phyloP scores from a whole-genome alignment of 2,888 invertebrate genomes.

The Stenoptilia bipunctidactyla region DNA sequence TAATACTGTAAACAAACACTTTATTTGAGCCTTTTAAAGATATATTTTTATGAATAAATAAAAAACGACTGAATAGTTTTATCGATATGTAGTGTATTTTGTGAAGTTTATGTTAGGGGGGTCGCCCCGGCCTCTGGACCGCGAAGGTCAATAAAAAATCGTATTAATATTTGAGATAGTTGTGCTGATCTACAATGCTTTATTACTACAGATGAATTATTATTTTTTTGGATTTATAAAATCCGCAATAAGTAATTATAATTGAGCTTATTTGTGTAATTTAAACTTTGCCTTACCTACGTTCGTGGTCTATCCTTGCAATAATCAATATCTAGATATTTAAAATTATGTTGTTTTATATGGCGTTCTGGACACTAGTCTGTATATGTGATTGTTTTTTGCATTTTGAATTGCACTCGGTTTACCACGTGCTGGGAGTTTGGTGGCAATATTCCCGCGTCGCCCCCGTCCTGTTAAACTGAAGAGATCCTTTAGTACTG shows the following conservation, averaged over 20 bases:
- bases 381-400: constrained; percentile 64
- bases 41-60: constrained; percentile 69
- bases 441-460: too few species aligned
- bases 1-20: constrained; percentile 42
- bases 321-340: constrained; percentile 32
- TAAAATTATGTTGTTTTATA: constrained; percentile 51
- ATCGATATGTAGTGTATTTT: constrained; percentile 62
- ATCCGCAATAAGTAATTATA: constrained; percentile 46
- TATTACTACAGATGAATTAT: constrained; percentile 34
- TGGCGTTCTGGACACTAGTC: constrained; percentile 65
- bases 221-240: constrained; percentile 53
- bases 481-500: too few species aligned
- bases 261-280: constrained; percentile 58
- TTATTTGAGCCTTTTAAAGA: constrained; percentile 69
- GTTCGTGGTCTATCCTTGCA: constrained; percentile 62
- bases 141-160: constrained; percentile 59
- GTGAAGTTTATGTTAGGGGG: constrained; percentile 56
- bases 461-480: too few species aligned
- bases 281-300: constrained; percentile 32
- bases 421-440: constrained; percentile 25
- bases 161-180: constrained; percentile 59
- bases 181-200: constrained; percentile 47
- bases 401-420: constrained; percentile 63
- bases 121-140: constrained; percentile 37
- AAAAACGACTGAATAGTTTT: constrained; percentile 71